Conservation (phyloP, 2,113 vertebrate species). For the Brachypodius melanocephalos region DNA sequence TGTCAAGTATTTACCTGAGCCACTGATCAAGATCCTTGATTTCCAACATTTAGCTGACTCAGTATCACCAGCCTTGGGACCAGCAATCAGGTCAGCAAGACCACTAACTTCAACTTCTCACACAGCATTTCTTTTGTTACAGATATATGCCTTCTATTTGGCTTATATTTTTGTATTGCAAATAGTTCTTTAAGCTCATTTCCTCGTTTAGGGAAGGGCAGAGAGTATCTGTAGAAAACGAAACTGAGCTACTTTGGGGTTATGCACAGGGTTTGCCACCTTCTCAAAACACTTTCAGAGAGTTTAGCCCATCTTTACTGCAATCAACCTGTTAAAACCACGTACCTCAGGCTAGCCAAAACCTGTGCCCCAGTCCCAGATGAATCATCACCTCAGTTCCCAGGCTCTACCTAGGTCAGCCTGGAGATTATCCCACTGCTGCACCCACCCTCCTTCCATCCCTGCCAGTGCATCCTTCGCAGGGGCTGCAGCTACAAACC, state of each 20-base stretch:
- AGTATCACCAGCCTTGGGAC: neutral
- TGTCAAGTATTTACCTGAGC: neutral
- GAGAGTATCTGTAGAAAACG: neutral
- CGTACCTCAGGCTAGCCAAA: neutral
- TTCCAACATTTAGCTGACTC: neutral
- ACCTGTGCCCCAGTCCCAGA: neutral
- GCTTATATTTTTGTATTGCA: neutral
- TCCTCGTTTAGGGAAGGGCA: neutral
- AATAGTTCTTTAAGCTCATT: neutral
- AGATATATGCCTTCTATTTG: neutral
- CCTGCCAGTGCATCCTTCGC: neutral
- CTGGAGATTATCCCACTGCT: fast-evolving
- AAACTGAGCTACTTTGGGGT: neutral
- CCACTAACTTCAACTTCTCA: neutral
- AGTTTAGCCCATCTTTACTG: neutral
- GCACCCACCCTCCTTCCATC: neutral
- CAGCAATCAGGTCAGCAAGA: neutral
- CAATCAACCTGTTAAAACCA: neutral
- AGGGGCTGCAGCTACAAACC: neutral
- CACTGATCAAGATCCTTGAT: neutral
- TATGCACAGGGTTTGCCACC: neutral
- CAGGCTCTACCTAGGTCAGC: neutral
- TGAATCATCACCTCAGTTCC: neutral
- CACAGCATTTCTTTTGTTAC: neutral
- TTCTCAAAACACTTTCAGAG: neutral